A percentile compares a stretch with the other conserved stretches of the same genome.
These are phyloP conservation scores for Periphyllus acericola DNA, from an alignment of 2,888 invertebrate genomes.

Conservation along the genomic window DNA sequence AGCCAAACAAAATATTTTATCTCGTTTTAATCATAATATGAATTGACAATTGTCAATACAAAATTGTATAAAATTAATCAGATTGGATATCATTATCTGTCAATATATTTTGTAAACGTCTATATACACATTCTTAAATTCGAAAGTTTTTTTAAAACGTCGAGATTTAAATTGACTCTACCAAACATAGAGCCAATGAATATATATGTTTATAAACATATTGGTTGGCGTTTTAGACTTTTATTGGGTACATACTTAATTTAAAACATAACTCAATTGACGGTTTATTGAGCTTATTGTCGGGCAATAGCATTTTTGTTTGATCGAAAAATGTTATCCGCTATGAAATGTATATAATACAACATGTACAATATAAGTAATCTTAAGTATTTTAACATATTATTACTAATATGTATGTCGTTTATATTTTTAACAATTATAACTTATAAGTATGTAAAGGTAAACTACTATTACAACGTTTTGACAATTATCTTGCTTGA, in stretches of 20 bases:
- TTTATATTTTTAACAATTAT: no score
- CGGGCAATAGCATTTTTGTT: no score
- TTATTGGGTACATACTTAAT: not conserved
- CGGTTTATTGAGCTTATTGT: no score
- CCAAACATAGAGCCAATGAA: not conserved
- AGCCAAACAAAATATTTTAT: not conserved
- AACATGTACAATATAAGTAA: no score
- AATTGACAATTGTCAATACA: not conserved
- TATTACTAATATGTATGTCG: no score
- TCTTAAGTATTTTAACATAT: no score
- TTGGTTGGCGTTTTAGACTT: not conserved
- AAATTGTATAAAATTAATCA: slow-evolving; percentile 23
- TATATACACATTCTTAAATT: not conserved
- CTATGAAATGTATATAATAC: no score
- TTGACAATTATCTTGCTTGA: no score
- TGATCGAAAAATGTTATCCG: no score
- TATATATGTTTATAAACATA: not conserved
- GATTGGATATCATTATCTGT: not conserved
- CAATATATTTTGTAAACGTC: not conserved
- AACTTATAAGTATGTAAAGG: no score
- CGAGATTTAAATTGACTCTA: not conserved
- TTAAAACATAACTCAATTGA: no score
- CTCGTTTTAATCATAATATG: not conserved
- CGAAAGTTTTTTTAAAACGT: not conserved
- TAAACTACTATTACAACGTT: no score